phyloP scores from a whole-genome alignment of 2,113 vertebrate genomes.

The Myotis davidii region DNA sequence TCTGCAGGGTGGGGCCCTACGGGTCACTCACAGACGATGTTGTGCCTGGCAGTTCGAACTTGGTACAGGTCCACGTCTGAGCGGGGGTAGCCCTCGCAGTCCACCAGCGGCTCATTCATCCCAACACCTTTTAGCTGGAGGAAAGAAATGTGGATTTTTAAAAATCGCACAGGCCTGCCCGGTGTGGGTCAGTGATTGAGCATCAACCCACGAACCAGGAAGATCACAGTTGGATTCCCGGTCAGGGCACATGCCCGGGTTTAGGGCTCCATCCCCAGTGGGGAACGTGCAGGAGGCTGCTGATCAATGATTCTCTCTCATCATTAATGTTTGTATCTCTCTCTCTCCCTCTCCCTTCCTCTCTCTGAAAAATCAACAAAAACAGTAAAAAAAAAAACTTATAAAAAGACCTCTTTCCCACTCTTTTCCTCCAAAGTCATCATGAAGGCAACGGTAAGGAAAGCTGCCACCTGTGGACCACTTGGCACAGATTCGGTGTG shows the following conservation, averaged over 20 bases:
- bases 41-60: constrained; percentile 93
- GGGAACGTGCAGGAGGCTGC: too few species aligned
- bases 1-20: background rate
- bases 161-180: background rate
- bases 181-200: too few species aligned
- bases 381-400: too few species aligned
- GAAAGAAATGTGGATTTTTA: constrained; percentile 27
- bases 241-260: too few species aligned
- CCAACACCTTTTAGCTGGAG: constrained; percentile 92
- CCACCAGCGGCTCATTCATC: constrained; percentile 90
- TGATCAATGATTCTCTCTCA: too few species aligned
- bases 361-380: too few species aligned
- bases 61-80: constrained; percentile 94
- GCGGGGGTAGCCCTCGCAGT: constrained; percentile 93
- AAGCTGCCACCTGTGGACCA: background rate
- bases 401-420: background rate
- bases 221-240: too few species aligned
- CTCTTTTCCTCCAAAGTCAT: background rate
- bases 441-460: background rate
- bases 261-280: too few species aligned
- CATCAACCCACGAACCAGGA: too few species aligned
- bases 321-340: too few species aligned
- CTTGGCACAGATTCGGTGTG: background rate
- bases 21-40: constrained; percentile 91
- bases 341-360: too few species aligned